Base-by-base conservation (phyloP, 2,888 invertebrate genomes). In the Parascotia fuliginaria region DNA sequence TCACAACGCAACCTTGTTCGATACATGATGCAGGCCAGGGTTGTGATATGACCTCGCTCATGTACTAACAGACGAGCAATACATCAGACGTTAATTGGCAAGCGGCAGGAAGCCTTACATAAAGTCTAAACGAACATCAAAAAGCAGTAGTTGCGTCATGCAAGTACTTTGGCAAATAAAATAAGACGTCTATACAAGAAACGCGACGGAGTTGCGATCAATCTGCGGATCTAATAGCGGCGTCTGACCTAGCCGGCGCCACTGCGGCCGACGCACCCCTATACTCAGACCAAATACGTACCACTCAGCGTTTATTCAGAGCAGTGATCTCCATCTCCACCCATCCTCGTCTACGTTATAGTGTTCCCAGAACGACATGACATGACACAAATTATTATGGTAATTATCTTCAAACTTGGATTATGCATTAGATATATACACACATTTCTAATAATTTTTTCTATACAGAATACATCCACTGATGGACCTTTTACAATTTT, bases 191-290 rank as follows among this genome's bases (percentile, higher is more conserved):
- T 65, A 51, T 81, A 78, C 75, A 71, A 73, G 81, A 78, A 79
- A 72, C 71, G 78, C 79, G 81, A 81, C 81, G 72, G 77, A 79
- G 83, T 67, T 77, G 67, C 86, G 87, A 89, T 89, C 89, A 89
- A 88, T 89, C 88, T 84, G 81, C 79, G 79, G 79, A 71, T 79
- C 75, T 84, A 86, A 88, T 85, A 81, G 83, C 79, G 73, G 65
- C 74, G 88, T 83, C 87, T 84, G 88, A 85, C 81, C 87, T 79
- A 83, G 79, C 77, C 77, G 89, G 89, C 89, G 89, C 89, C 89
- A 75, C 60, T 46, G 70, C 79, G 81, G 79, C 77, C 80, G 81
- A 73, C 86, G 80, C 77, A 76, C 81, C 79, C 82, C 73, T 61
- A 56, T 54, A 56, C 67, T 56, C 72, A 77, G 70, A 71, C 75